Evolutionary conservation across 2,797 vertebrate genomes (phyloP).

Genomic region (Aphelocoma californica): DNA sequence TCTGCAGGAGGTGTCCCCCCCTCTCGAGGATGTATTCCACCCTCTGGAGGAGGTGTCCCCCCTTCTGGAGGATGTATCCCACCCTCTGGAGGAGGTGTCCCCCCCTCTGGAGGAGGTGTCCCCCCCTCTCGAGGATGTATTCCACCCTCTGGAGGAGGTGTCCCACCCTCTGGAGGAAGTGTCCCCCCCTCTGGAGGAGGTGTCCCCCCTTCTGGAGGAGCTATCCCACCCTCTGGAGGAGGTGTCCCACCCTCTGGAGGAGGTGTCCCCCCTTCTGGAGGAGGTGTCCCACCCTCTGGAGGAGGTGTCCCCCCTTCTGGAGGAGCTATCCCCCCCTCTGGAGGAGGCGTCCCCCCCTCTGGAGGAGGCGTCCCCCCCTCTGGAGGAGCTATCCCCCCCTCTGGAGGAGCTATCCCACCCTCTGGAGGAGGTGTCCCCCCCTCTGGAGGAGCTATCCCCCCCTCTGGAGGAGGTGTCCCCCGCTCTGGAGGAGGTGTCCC

Average conservation of each 20-base stretch:
- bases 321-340: neutral
- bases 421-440: neutral
- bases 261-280: neutral
- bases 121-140: neutral
- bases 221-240: neutral
- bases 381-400: neutral
- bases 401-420: neutral
- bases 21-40: fast-evolving
- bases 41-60: neutral
- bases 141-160: fast-evolving
- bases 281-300: neutral
- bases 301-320: fast-evolving
- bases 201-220: neutral
- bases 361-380: neutral
- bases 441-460: neutral
- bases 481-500: neutral
- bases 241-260: fast-evolving
- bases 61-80: fast-evolving
- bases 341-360: fast-evolving
- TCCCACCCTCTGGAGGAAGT: neutral
- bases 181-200: neutral
- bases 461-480: neutral
- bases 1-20: neutral
- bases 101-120: no score
- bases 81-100: neutral